phyloP scores from a whole-genome alignment of 2,113 vertebrate species.

The Malurus alboscapulatus region DNA sequence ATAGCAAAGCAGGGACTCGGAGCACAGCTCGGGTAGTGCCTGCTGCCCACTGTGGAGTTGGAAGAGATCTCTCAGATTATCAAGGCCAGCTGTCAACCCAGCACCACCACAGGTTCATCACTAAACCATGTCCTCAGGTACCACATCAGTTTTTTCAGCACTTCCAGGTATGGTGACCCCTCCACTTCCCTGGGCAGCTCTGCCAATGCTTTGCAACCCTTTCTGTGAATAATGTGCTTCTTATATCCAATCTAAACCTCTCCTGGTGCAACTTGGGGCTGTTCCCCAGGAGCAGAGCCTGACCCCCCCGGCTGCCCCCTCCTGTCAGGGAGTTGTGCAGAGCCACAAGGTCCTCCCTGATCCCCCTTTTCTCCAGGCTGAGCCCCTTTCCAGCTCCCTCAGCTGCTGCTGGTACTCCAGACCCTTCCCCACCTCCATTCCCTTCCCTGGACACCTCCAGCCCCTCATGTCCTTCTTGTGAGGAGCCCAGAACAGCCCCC shows the following conservation, averaged over 20 bases:
- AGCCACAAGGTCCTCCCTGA: background rate
- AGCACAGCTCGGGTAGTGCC: background rate
- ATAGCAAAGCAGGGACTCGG: background rate
- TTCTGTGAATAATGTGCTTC: background rate
- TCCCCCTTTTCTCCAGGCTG: background rate
- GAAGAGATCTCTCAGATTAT: background rate
- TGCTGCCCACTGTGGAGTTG: background rate
- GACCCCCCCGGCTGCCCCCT: accelerated
- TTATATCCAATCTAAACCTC: background rate
- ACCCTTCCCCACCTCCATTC: background rate
- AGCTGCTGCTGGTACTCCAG: background rate
- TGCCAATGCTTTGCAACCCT: background rate
- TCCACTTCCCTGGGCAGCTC: background rate
- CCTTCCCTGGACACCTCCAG: background rate
- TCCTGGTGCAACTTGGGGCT: accelerated
- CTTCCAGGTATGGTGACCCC: background rate
- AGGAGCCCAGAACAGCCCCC: background rate
- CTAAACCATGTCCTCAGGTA: background rate
- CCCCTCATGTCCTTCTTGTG: background rate
- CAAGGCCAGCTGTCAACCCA: background rate
- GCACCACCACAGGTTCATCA: background rate
- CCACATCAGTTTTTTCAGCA: accelerated
- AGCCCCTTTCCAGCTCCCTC: background rate
- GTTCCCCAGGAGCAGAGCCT: background rate
- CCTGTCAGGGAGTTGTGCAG: background rate